Base-by-base conservation (phyloP, 2,113 vertebrate genomes). In the rabbit (Oryctolagus cuniculus) region DNA sequence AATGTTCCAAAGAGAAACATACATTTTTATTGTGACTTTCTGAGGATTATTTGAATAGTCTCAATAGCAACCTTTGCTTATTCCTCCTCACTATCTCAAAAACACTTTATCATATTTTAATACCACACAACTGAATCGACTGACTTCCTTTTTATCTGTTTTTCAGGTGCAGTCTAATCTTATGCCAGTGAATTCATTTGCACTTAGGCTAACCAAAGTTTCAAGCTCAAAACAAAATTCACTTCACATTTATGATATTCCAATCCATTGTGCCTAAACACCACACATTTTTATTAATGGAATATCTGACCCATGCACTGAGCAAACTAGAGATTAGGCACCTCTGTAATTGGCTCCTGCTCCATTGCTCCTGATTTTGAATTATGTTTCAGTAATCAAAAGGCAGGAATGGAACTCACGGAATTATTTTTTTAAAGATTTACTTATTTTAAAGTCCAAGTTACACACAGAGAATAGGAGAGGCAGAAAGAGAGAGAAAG, bases 221-320 rank as follows among this genome's bases (percentile, higher is more conserved):
- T 94, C 92, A 88, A 93, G 85, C 66, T 88, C 72, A 94, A 49
- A 94, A 49, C 29, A 91, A 61, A 81, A 96, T 92, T 96, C 73
- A 95, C 96, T 93, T 93, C 95, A 82, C 53, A 91, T 95, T 96
- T 95, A 66, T 85, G 1, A 89, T 95, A 92, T 96, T 96, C 17
- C 8, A 96, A 31, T 86, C 24, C 24, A 85, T 38, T 90, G 25
- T 79, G 95, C 82, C 91, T 61, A 95, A 73, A 95, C 61, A 90
- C 66, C 75, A 66, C 17, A 77, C 44, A 53, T 70, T 73, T 94
- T 89, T 89, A 90, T 79, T 93, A 90, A 90, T 91, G 25, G 19
- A 91, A 96, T 95, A 74, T 10, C 24, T 96, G 83, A 95, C 92
- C 8, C 81, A 84, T 78, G 8, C 24, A 19, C 12, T 73, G 92